These are phyloP conservation scores for Drosophila fulvimacula DNA, from an alignment of 2,888 invertebrate genomes.

Conservation along the genomic window DNA sequence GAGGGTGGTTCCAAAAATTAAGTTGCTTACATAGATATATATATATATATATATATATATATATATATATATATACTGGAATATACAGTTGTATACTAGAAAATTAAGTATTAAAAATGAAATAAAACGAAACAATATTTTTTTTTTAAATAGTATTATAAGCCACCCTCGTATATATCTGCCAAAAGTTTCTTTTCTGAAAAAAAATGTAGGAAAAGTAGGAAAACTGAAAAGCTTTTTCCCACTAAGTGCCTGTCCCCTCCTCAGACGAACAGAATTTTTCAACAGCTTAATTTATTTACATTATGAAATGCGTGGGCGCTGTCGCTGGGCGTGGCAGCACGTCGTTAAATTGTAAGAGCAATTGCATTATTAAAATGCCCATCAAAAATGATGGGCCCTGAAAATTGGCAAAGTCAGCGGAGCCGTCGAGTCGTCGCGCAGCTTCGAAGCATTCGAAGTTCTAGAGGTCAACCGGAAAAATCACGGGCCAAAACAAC, in stretches of 20 bases:
- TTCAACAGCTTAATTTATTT: slow-evolving; percentile 58
- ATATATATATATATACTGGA: no score
- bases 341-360: slow-evolving; percentile 44
- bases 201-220: background rate
- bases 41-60: no score
- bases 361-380: slow-evolving; percentile 68
- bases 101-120: background rate
- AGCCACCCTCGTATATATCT: background rate
- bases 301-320: slow-evolving; percentile 44
- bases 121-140: background rate
- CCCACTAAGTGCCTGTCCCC: slow-evolving; percentile 53
- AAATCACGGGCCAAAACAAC: slow-evolving; percentile 56
- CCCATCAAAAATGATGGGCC: slow-evolving; percentile 55
- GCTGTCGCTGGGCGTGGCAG: slow-evolving; percentile 20
- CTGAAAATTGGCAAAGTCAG: slow-evolving; percentile 48
- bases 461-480: slow-evolving; percentile 63
- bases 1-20: background rate
- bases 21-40: no score
- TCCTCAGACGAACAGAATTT: slow-evolving; percentile 47
- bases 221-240: slow-evolving; percentile 6
- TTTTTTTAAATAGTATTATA: background rate
- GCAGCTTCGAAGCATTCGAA: slow-evolving; percentile 8
- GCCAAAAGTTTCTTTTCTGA: background rate
- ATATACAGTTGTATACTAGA: no score
- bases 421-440: slow-evolving; percentile 4